Evolutionary conservation across 1,140 invertebrate genomes (phyloP).

Genomic region (Nebria ingens): DNA sequence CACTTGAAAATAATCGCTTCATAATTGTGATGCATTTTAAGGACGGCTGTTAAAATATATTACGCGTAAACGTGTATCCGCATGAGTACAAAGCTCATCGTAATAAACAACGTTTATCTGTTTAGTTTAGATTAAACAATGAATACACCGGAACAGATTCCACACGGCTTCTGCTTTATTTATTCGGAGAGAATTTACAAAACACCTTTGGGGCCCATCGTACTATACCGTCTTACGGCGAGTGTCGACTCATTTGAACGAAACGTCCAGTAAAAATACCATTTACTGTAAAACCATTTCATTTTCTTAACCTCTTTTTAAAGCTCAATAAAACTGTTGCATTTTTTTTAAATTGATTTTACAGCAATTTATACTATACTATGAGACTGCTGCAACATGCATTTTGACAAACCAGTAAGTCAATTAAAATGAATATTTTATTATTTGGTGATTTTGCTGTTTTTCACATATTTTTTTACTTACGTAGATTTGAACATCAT

Average conservation of each 20-base stretch:
- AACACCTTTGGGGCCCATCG: not conserved
- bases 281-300: not conserved
- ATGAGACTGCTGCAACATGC: too few relatives aligned
- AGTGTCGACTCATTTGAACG: too few relatives aligned
- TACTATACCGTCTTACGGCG: too few relatives aligned
- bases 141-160: not conserved
- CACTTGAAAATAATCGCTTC: not conserved
- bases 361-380: too few relatives aligned
- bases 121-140: slow-evolving; percentile 8
- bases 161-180: not conserved
- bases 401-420: too few relatives aligned
- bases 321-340: too few relatives aligned
- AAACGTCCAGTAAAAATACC: not conserved
- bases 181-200: not conserved
- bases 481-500: too few relatives aligned
- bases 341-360: too few relatives aligned
- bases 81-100: not conserved
- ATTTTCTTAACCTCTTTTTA: too few relatives aligned
- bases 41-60: not conserved
- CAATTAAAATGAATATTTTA: too few relatives aligned
- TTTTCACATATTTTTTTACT: too few relatives aligned
- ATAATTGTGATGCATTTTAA: slow-evolving; percentile 1
- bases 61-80: not conserved
- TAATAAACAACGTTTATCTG: slow-evolving; percentile 4
- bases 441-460: too few relatives aligned